Evolutionary conservation across 2,797 vertebrate genomes (phyloP).

Genomic region (Chloroceryle amazona): DNA sequence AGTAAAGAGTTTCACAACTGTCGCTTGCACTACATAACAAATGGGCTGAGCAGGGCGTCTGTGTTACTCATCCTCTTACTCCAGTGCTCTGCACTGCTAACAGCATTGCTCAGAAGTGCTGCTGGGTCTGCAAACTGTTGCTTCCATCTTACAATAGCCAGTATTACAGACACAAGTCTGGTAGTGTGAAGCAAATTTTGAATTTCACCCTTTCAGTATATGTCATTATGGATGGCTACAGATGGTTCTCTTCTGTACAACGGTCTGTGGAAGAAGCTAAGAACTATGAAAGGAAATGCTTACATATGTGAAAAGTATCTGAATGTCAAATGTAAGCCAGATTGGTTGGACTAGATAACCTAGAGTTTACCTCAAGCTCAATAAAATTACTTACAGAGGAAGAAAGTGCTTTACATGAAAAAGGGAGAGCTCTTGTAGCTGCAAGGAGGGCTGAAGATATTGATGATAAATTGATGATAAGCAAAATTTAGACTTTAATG

Average conservation of each 20-base stretch:
- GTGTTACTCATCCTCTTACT: not conserved
- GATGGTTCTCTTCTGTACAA: slow-evolving; percentile 18
- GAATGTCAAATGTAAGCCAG: not conserved
- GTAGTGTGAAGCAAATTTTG: slow-evolving; percentile 15
- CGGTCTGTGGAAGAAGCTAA: not conserved
- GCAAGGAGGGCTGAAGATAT: not conserved
- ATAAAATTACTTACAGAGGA: not conserved
- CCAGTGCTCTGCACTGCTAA: rapidly evolving
- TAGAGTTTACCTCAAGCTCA: not conserved
- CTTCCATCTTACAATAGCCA: not conserved
- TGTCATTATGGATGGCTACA: not conserved
- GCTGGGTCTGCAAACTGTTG: not conserved
- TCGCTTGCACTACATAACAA: not conserved
- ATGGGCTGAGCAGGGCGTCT: not conserved
- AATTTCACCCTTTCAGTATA: not conserved
- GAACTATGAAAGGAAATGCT: not conserved
- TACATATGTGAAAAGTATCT: not conserved
- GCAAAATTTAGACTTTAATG: not conserved
- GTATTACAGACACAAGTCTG: not conserved
- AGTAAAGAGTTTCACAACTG: not conserved
- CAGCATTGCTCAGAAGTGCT: not conserved
- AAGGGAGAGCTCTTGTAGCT: not conserved
- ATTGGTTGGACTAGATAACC: not conserved
- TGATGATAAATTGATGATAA: not conserved
- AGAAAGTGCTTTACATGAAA: not conserved